These are phyloP conservation scores for Chelonia mydas DNA, from an alignment of 2,797 vertebrate species.

Conservation along the genomic window DNA sequence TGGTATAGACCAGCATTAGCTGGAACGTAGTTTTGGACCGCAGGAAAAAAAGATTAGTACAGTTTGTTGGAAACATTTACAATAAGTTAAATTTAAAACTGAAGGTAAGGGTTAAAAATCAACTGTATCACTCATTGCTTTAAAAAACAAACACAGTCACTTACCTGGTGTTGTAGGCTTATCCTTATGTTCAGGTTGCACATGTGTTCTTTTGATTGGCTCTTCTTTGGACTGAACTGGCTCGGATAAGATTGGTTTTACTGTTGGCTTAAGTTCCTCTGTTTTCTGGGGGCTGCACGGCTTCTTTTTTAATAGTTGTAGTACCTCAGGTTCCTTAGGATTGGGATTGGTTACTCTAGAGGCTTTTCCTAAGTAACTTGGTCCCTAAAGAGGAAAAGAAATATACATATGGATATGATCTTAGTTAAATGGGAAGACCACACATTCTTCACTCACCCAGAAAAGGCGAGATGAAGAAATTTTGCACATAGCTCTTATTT, in stretches of 20 bases:
- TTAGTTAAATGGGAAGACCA: neutral
- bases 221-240: conserved; percentile 73
- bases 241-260: conserved; percentile 69
- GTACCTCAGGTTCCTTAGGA: conserved; percentile 62
- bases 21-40: neutral
- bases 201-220: conserved; percentile 75
- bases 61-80: neutral
- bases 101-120: neutral
- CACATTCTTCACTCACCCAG: neutral
- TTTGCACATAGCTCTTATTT: neutral
- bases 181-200: conserved; percentile 78
- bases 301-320: neutral
- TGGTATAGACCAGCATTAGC: neutral
- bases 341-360: conserved; percentile 47
- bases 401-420: neutral
- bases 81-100: neutral
- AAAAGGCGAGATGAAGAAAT: neutral
- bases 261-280: conserved; percentile 57
- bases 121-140: neutral
- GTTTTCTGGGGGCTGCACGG: conserved; percentile 78
- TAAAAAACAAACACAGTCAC: neutral
- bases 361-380: conserved; percentile 72
- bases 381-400: conserved; percentile 13
- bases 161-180: conserved; percentile 83
- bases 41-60: neutral